Evolutionary conservation across 2,888 invertebrate species (phyloP), one percentile per base, ranked within the genome.

Genomic region (Athrips mouffetella): DNA sequence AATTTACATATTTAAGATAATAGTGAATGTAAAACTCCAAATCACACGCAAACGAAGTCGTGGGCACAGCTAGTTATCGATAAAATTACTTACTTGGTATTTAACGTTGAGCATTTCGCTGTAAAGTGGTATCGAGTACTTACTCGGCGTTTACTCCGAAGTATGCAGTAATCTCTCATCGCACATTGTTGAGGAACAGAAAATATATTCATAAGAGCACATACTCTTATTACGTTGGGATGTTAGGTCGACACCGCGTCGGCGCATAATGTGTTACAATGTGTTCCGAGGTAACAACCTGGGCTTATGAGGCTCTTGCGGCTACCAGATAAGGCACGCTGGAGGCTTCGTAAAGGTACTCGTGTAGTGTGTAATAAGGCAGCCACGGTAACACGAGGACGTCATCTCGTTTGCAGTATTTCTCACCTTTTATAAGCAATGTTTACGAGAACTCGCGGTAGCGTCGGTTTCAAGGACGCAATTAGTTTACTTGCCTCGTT

Each of bases 221-320:
- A 74, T 68, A 71, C 75, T 81, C 74, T 79, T 81, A 81, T 78
- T 80, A 83, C 71, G 75, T 71, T 76, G 60, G 70, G 65, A 76
- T 70, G 75, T 65, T 73, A 72, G 73, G 76, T 75, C 68, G 76
- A 69, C n/a, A n/a, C n/a, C n/a, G n/a, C n/a, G n/a, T n/a, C n/a
- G n/a, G n/a, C n/a, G n/a, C n/a, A n/a, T 85, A 84, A 85, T 83
- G 80, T 82, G 79, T 68, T 80, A 80, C 82, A 84, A 84, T 82
- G 81, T 85, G 81, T 85, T n/a, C 70, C 57, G 74, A 80, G 81
- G 84, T 84, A 86, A 81, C 82, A 80, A 82, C 81, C 73, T 76
- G 76, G 63, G 84, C 81, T 83, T 84, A 85, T 76, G 76, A 76
- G 74, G 73, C 76, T 77, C 76, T 73, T 67, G 69, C 72, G 79